Base-by-base conservation (phyloP, 2,888 invertebrate genomes). In the Noctua pronuba region DNA sequence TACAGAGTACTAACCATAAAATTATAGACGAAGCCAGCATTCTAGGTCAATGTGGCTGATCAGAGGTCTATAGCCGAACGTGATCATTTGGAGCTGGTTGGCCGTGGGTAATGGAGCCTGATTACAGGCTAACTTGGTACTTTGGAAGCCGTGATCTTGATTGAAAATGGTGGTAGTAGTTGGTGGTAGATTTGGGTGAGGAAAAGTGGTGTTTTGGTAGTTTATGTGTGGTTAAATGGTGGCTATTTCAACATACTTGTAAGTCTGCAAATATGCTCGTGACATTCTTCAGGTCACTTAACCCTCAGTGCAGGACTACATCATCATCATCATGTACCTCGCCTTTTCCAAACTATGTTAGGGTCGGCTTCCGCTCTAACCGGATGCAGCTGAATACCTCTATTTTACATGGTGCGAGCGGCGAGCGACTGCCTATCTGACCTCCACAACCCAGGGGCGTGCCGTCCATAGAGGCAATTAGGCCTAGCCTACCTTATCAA, bases 21-120 rank as follows among this genome's bases (percentile, higher is more conserved):
- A 83, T 88, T 80, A 80, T 83, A 86, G 84, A 8, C 69, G 64
- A 55, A 73, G 49, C 21, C 31, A 24, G 60, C 87, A 89, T 91
- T 90, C 91, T 91, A 73, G 91, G 90, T 90, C 89, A 91, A 88
- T 88, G 84, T 83, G 75, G 84, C 79, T 82, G 82, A 79, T 84
- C 86, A 55, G 75, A 79, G 60, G 84, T 73, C 74, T 83, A 76
- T 80, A 70, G 28, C 66, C 78, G 78, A 77, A 38, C 78, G 66
- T 82, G 75, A 77, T 86, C 82, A 77, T 76, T 84, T 77, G 67
- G 75, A 77, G 68, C 68, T 70, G n/a, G 72, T 77, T 41, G 11
- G 16, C 41, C 41, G 67, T 68, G 60, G 3, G 38, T 78, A 77
- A 77, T 82, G n/a, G 52, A 49, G 49, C 38, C 66, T 78, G 78